Evolutionary conservation across 2,888 invertebrate genomes (phyloP).

Genomic region (Megaustenia siamemsis): DNA sequence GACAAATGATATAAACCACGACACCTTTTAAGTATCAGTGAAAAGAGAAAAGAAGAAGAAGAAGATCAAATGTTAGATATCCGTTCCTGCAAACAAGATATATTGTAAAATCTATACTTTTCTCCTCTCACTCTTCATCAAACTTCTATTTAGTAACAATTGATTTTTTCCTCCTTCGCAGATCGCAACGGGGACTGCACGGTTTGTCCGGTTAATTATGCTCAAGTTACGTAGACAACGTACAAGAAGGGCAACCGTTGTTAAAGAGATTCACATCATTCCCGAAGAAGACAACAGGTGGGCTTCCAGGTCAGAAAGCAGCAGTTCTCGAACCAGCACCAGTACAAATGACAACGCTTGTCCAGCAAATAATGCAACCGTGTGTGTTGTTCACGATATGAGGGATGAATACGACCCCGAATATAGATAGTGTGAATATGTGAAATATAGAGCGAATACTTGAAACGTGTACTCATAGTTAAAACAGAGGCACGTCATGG

Average conservation of each 20-base stretch:
- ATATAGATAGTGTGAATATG: background rate
- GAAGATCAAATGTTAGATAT: too few relatives aligned
- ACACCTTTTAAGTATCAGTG: too few relatives aligned
- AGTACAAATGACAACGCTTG: background rate
- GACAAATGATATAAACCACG: too few relatives aligned
- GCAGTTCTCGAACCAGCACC: background rate
- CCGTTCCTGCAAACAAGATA: too few relatives aligned
- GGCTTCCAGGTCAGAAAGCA: constrained; percentile 43
- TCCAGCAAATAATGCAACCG: background rate
- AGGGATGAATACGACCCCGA: background rate
- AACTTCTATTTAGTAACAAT: too few relatives aligned
- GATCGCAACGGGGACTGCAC: constrained; percentile 15
- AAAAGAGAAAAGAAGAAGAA: too few relatives aligned
- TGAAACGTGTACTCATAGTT: too few relatives aligned
- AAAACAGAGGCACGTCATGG: too few relatives aligned
- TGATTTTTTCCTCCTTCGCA: too few relatives aligned
- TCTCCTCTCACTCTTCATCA: too few relatives aligned
- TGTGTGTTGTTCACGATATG: background rate
- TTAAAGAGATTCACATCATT: constrained; percentile 55
- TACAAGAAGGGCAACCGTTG: constrained; percentile 45
- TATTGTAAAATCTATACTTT: too few relatives aligned
- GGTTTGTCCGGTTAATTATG: constrained; percentile 34
- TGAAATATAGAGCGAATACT: too few relatives aligned
- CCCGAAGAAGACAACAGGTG: constrained; percentile 51
- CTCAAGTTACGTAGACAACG: constrained; percentile 36